Evolutionary conservation across 2,113 vertebrate genomes (phyloP).

Genomic region (Cheirogaleus medius): DNA sequence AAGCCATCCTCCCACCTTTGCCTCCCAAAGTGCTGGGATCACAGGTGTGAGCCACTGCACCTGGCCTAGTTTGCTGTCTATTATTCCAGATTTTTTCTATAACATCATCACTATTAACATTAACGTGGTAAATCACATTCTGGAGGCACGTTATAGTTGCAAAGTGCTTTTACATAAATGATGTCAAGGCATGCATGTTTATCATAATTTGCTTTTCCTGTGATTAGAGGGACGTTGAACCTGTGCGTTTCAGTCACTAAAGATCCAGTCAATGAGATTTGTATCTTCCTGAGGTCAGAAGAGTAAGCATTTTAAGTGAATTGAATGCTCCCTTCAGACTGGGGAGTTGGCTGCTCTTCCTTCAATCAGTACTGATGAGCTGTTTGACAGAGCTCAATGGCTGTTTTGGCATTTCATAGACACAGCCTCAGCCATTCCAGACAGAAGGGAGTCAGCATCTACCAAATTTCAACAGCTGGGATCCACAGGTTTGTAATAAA

Average conservation of each 20-base stretch:
- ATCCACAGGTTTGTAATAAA: not conserved
- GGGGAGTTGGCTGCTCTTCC: not conserved
- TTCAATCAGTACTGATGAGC: not conserved
- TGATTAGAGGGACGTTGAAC: not conserved
- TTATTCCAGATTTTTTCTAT: not conserved
- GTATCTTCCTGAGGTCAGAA: not conserved
- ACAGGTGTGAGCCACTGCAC: too few relatives aligned
- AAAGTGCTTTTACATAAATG: not conserved
- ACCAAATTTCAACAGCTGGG: slow-evolving; percentile 1
- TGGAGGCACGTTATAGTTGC: not conserved
- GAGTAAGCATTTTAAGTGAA: not conserved
- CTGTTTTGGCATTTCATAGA: slow-evolving; percentile 33
- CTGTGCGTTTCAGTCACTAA: not conserved
- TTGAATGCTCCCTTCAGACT: not conserved
- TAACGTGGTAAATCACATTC: not conserved
- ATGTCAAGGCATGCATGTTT: not conserved
- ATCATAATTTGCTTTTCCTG: not conserved
- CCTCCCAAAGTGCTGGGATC: too few relatives aligned
- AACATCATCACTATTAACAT: not conserved
- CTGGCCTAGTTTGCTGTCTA: not conserved
- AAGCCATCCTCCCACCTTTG: too few relatives aligned
- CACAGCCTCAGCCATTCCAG: not conserved
- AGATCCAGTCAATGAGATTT: not conserved
- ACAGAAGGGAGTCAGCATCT: slow-evolving; percentile 2
- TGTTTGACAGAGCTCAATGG: not conserved